phyloP scores from a whole-genome alignment of 53 echinoderm and acorn worm genomes.

The Echinarachnius parma region DNA sequence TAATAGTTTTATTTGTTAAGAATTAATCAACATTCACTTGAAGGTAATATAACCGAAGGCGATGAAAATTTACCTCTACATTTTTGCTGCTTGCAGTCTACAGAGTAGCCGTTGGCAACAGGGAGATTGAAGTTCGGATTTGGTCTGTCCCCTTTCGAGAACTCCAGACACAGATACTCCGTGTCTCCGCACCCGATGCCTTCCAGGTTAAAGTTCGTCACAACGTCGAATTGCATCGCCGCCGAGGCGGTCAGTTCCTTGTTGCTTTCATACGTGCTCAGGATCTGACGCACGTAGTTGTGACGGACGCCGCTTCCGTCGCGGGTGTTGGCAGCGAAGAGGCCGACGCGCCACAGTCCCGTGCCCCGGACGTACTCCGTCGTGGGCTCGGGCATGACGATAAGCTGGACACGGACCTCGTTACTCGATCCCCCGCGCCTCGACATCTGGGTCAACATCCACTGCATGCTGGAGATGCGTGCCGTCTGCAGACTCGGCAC shows the following conservation, averaged over 20 bases:
- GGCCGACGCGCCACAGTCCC: conserved; percentile 24
- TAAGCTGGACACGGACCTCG: conserved; percentile 23
- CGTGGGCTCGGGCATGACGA: conserved; percentile 37
- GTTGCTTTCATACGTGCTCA: conserved; percentile 10
- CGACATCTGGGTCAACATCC: conserved; percentile 9
- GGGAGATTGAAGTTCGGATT: conserved; percentile 36
- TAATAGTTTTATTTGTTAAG: too few species aligned
- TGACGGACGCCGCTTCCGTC: conserved; percentile 24
- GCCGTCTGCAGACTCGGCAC: conserved; percentile 8
- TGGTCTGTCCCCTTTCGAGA: conserved; percentile 38
- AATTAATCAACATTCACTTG: too few species aligned
- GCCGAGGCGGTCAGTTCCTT: conserved; percentile 22
- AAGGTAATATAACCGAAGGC: background rate
- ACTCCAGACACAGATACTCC: conserved; percentile 20
- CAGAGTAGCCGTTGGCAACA: conserved; percentile 15
- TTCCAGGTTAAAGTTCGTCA: conserved; percentile 16
- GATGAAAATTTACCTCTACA: conserved; percentile 19
- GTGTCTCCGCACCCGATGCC: conserved; percentile 13
- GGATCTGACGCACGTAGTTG: conserved; percentile 19
- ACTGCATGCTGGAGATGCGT: conserved; percentile 42
- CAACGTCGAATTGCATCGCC: conserved; percentile 15
- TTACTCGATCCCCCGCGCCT: background rate
- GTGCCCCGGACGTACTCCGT: conserved; percentile 37
- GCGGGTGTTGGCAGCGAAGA: background rate
- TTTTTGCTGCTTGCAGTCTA: conserved; percentile 9